Conservation (phyloP, 2,888 invertebrate species). For the Tipula helvola region DNA sequence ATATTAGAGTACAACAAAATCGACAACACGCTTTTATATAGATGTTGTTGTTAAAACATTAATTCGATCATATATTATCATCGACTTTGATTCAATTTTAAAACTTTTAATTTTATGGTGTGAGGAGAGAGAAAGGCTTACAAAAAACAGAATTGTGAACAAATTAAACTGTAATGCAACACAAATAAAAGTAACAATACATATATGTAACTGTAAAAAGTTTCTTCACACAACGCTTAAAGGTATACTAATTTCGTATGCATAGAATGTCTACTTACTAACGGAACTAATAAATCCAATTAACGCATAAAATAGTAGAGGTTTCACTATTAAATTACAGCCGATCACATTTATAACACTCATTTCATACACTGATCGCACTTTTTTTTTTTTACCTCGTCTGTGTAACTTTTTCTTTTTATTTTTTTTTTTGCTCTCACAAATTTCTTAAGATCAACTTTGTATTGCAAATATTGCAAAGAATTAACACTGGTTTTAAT, state of each 20-base stretch:
- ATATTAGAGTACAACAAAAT: not conserved
- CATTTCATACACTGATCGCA: not conserved
- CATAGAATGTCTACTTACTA: not conserved
- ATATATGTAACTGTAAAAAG: not conserved
- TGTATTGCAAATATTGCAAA: not conserved
- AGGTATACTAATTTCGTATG: not conserved
- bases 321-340: not conserved
- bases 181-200: not conserved
- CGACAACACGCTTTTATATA: not conserved
- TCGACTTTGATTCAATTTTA: not conserved
- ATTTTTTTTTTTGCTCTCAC: not conserved
- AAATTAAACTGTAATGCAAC: too few species aligned
- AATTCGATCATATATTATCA: not conserved
- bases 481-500: not conserved
- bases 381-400: not conserved
- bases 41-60: not conserved
- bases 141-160: not conserved
- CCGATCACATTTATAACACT: not conserved
- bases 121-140: not conserved
- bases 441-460: not conserved
- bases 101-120: not conserved
- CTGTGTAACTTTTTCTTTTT: not conserved
- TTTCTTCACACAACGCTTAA: not conserved
- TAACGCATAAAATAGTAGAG: not conserved
- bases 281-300: not conserved